Percentiles rank a stretch among this genome's conserved stretches.
These are phyloP conservation scores for Eugnorisma glareosa DNA, from an alignment of 2,888 invertebrate species.

Conservation along the genomic window DNA sequence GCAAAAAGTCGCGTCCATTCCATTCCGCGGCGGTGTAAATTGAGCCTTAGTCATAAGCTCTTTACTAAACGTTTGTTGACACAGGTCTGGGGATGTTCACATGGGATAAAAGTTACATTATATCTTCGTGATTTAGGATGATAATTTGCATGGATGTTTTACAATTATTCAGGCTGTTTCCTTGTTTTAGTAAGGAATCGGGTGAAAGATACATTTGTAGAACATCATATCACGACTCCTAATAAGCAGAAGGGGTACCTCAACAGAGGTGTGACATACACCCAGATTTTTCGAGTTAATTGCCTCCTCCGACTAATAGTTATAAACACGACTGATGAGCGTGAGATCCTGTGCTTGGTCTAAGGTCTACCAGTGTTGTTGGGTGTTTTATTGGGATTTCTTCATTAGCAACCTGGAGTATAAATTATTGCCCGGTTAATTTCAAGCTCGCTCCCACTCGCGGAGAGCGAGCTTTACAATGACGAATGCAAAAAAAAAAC, in stretches of 20 bases:
- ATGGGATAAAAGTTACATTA: constrained; percentile 22
- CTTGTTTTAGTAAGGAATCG: neutral
- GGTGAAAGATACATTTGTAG: neutral
- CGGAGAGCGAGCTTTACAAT: neutral
- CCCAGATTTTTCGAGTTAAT: neutral
- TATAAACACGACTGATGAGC: neutral
- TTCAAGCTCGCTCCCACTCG: neutral
- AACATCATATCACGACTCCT: neutral
- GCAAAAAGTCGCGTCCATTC: too few species aligned
- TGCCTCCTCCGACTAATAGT: neutral
- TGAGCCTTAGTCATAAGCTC: constrained; percentile 15
- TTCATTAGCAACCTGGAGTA: neutral
- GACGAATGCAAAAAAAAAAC: constrained; percentile 29
- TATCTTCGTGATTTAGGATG: constrained; percentile 2
- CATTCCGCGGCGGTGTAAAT: too few species aligned
- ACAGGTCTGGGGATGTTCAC: constrained; percentile 8
- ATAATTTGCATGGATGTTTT: constrained; percentile 1
- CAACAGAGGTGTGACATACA: neutral
- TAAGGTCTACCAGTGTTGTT: neutral
- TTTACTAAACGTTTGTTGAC: constrained; percentile 27
- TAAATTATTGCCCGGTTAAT: neutral
- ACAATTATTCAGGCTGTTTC: neutral
- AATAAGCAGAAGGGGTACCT: neutral
- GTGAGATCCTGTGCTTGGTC: neutral
- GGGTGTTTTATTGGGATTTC: neutral